A percentile compares a stretch with the other conserved stretches of the same genome.
Conservation (phyloP, 2,888 invertebrate species). For the Pinctada fucata region DNA sequence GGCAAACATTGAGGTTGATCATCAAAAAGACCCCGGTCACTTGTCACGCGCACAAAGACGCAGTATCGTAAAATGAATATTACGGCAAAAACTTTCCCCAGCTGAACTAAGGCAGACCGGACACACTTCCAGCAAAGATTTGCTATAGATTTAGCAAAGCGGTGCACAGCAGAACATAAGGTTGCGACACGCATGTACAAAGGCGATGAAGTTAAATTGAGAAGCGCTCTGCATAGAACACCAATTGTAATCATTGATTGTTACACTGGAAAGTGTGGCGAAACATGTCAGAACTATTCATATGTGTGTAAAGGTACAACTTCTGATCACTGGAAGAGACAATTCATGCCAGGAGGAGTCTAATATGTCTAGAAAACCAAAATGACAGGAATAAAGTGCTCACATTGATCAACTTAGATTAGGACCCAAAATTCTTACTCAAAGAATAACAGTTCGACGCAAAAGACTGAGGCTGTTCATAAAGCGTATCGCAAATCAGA, state of each 20-base stretch:
- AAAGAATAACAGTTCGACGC: neutral
- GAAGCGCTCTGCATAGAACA: neutral
- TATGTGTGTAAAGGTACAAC: constrained; percentile 4
- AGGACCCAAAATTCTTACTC: neutral
- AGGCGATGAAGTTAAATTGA: constrained; percentile 15
- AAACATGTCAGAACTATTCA: neutral
- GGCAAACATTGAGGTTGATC: too few relatives aligned
- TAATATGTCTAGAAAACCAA: neutral
- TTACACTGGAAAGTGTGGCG: constrained; percentile 13
- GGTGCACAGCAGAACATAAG: constrained; percentile 20
- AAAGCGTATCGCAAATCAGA: constrained; percentile 15
- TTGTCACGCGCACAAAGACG: neutral
- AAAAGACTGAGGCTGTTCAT: constrained; percentile 10
- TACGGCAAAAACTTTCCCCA: neutral
- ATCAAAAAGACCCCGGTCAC: neutral
- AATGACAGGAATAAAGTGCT: constrained; percentile 4
- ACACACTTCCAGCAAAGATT: neutral
- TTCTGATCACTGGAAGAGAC: constrained; percentile 8
- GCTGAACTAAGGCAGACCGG: neutral
- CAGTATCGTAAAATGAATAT: neutral
- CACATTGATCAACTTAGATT: neutral
- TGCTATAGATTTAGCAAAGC: constrained; percentile 17
- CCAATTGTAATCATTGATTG: constrained; percentile 15
- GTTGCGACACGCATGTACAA: neutral
- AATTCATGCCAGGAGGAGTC: constrained; percentile 3